Percentiles rank a stretch among this genome's conserved stretches.
phyloP scores from a whole-genome alignment of 2,113 vertebrate genomes.

The Acanthisitta chloris region DNA sequence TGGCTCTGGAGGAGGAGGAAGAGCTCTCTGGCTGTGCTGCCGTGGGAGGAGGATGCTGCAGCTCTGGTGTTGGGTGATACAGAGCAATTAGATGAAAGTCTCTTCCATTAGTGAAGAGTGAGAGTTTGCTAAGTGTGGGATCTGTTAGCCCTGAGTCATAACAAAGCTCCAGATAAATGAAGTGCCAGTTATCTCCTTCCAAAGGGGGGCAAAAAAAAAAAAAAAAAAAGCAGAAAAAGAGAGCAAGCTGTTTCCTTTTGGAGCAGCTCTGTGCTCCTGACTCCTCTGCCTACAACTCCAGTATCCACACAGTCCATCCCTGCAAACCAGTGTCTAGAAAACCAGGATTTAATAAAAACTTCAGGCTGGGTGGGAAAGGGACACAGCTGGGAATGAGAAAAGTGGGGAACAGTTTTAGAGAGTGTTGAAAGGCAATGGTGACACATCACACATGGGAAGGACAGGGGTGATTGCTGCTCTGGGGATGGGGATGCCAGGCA shows the following conservation, averaged over 20 bases:
- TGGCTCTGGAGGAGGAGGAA: not conserved
- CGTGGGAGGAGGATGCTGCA: constrained; percentile 27
- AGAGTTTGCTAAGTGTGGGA: constrained; percentile 63
- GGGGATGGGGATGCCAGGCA: accelerated
- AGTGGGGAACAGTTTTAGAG: not conserved
- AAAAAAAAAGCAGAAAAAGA: not conserved
- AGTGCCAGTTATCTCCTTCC: constrained; percentile 49
- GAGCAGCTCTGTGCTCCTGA: not conserved
- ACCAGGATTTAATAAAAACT: not conserved
- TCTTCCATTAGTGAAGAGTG: constrained; percentile 69
- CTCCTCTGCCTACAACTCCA: not conserved
- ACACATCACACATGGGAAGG: accelerated
- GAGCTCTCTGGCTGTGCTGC: not conserved
- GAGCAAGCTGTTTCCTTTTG: constrained; percentile 25
- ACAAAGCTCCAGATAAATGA: constrained; percentile 72
- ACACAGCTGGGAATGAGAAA: not conserved
- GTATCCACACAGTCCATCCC: accelerated
- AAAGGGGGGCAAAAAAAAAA: not conserved
- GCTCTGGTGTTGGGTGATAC: constrained; percentile 53
- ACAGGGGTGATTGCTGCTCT: too few relatives aligned
- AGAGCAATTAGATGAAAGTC: constrained; percentile 45
- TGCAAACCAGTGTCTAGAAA: not conserved
- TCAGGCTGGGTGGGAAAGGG: not conserved
- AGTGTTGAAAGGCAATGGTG: accelerated
- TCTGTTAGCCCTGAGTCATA: constrained; percentile 64